A percentile compares a stretch with the other conserved stretches of the same genome.
These are phyloP conservation scores for Kuschelorhynchus macadamiae DNA, from an alignment of 2,888 invertebrate genomes.

Conservation along the genomic window DNA sequence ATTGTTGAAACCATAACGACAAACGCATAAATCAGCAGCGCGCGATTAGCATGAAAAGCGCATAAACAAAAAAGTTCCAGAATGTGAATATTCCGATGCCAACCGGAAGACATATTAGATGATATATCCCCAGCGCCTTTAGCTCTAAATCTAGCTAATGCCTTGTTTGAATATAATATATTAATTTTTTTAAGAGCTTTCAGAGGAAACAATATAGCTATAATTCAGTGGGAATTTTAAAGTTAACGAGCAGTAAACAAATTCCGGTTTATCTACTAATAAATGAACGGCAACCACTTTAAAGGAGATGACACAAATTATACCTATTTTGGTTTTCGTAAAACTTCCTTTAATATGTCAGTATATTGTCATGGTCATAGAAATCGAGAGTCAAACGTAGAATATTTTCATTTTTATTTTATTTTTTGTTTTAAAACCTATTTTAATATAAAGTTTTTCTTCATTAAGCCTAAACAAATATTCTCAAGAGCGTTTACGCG, in stretches of 20 bases:
- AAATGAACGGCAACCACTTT: no score
- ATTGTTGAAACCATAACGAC: constrained; percentile 54
- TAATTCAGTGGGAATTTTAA: constrained; percentile 13
- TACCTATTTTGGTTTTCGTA: no score
- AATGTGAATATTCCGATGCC: constrained; percentile 65
- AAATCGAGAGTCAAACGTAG: no score
- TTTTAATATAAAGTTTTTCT: no score
- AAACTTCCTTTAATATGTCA: no score
- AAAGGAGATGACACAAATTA: no score
- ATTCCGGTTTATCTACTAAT: no score
- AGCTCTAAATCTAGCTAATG: constrained; percentile 44
- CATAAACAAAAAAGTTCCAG: constrained; percentile 64
- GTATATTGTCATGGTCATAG: no score
- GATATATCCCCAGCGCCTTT: constrained; percentile 63
- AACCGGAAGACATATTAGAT: constrained; percentile 66
- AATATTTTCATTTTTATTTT: no score
- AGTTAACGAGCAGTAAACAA: constrained; percentile 22
- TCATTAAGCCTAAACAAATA: no score
- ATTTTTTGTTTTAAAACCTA: no score
- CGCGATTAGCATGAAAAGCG: constrained; percentile 62
- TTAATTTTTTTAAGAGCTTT: constrained; percentile 41
- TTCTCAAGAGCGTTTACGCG: no score
- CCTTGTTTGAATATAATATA: constrained; percentile 48
- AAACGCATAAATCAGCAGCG: constrained; percentile 54
- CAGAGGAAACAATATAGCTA: constrained; percentile 25